These are phyloP conservation scores for Engystomops pustulosus DNA, from an alignment of 2,113 vertebrate species.

Conservation along the genomic window DNA sequence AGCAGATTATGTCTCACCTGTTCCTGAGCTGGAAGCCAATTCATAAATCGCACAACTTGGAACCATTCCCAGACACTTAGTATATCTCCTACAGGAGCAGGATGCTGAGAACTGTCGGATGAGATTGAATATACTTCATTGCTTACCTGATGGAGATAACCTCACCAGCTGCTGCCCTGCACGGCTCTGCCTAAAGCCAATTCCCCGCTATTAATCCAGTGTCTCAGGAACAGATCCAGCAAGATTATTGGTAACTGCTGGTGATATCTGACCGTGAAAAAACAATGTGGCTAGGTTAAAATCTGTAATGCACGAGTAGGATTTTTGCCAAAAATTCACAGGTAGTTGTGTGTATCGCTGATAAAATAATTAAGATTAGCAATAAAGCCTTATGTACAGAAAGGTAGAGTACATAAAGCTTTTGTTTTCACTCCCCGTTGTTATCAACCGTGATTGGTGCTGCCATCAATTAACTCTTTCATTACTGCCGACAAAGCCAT, in stretches of 20 bases:
- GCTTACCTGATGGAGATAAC: constrained; percentile 30
- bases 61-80: constrained; percentile 13
- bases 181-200: background rate
- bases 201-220: constrained; percentile 23
- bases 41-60: constrained; percentile 39
- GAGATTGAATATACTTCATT: constrained; percentile 27
- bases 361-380: too few relatives aligned
- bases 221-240: background rate
- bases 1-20: constrained; percentile 11
- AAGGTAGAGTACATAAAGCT: too few relatives aligned
- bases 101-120: constrained; percentile 10
- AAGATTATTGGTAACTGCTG: background rate
- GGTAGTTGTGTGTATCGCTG: too few relatives aligned
- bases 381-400: too few relatives aligned
- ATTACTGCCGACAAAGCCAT: too few relatives aligned
- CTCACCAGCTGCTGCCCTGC: constrained; percentile 35
- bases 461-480: too few relatives aligned
- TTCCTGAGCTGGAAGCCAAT: constrained; percentile 16
- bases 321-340: background rate
- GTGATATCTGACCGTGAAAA: background rate
- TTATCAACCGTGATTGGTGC: too few relatives aligned
- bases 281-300: background rate
- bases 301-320: background rate
- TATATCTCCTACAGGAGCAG: background rate
- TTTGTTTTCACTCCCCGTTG: too few relatives aligned